Base-by-base conservation (phyloP, 2,113 vertebrate species). In the Felis chaus region DNA sequence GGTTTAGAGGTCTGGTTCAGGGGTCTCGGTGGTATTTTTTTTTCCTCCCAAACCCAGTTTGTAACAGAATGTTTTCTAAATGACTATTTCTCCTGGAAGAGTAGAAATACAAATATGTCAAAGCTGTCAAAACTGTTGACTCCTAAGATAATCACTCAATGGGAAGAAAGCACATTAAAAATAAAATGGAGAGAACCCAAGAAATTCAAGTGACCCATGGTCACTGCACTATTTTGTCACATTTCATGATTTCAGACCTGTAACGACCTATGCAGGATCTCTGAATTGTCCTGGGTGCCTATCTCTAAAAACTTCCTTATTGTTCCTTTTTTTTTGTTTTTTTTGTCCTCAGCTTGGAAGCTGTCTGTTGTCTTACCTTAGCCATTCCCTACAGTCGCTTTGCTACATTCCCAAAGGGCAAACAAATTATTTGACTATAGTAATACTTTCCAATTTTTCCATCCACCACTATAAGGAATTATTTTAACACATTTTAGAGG, bases 91-190 rank as follows among this genome's bases (percentile, higher is more conserved):
- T 97, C 86, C 92, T 96, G 83, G 90, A 97, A 78, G 90, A 61
- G 68, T 55, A 95, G 69, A 82, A 98, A 97, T 97, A 97, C 91
- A 97, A 98, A 97, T 96, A 96, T 95, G 57, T 97, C 94, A 98
- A 97, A 97, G 81, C 45, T 98, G 80, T 97, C 96, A 97, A 84
- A 97, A 97, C 73, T n/a, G n/a, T 97, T 97, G 84, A 80, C 69
- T 98, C 50, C 45, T 97, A 88, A 97, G 61, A 53, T 45, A 97
- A 97, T 87, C 31, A 96, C 50, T 94, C 31, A 96, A 87, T 41
- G 5, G 68, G 19, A 96, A 95, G 50, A 55, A 86, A 95, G 86
- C 36, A 53, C 8, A 87, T 69, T 63, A 87, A 82, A 83, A 98
- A 97, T 95, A 94, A 65, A 95, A 96, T 16, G 18, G 53, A 48